A percentile compares a stretch with the other conserved stretches of the same genome.
Evolutionary conservation across 1,140 invertebrate genomes (phyloP).

Genomic region (Apis laboriosa): DNA sequence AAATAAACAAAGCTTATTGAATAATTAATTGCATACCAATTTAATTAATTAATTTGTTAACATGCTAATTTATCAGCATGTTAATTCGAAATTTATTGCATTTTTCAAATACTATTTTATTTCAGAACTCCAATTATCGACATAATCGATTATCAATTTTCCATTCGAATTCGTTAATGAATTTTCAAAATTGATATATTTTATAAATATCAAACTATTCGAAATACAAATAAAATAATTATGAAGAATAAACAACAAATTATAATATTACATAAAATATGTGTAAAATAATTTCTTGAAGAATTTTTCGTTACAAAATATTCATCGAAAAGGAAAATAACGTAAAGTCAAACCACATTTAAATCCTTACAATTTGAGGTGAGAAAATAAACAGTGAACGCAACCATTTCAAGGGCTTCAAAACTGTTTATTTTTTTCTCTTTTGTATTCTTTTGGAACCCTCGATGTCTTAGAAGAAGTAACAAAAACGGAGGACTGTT

Average conservation of each 20-base stretch:
- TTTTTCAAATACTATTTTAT: neutral
- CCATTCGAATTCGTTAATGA: neutral
- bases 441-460: conserved; percentile 38
- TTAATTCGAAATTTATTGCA: neutral
- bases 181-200: neutral
- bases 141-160: neutral
- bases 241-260: too few relatives aligned
- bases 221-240: neutral
- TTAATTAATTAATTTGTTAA: neutral
- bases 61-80: neutral
- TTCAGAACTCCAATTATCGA: neutral
- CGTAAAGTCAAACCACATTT: conserved; percentile 1
- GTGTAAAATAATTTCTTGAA: neutral
- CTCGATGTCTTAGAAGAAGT: conserved; percentile 18
- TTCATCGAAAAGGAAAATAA: neutral
- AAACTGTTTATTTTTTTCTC: conserved; percentile 65
- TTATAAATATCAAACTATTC: too few relatives aligned
- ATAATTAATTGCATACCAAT: neutral
- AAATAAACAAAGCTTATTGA: neutral
- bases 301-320: neutral
- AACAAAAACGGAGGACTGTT: conserved; percentile 49
- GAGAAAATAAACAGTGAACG: conserved; percentile 67
- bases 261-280: too few relatives aligned
- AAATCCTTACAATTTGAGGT: conserved; percentile 37
- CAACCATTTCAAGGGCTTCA: conserved; percentile 8